phyloP scores from a whole-genome alignment of 64 coral and sea anemone species.

The Stylophora pistillata region DNA sequence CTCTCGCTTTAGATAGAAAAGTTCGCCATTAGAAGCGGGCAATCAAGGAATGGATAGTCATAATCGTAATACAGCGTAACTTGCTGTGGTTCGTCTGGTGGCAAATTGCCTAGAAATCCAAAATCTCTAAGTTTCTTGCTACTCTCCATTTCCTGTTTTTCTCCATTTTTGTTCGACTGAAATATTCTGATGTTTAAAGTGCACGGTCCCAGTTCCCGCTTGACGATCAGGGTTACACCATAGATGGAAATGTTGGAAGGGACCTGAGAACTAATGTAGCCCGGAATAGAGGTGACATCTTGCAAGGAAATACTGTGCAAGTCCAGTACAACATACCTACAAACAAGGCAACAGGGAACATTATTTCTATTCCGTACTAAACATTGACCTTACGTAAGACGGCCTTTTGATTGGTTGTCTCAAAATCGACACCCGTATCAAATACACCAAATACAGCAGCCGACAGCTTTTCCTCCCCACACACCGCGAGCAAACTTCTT shows the following conservation, averaged over 20 bases:
- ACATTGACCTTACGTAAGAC: no score
- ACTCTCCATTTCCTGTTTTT: conserved; percentile 47
- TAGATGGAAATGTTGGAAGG: conserved; percentile 54
- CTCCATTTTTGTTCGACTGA: conserved; percentile 3
- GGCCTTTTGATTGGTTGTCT: no score
- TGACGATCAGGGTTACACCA: conserved; percentile 54
- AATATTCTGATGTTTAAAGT: conserved; percentile 40
- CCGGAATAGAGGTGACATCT: background rate
- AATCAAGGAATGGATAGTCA: conserved; percentile 67
- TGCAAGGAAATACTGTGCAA: conserved; percentile 24
- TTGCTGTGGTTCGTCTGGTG: conserved; percentile 25
- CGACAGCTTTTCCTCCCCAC: no score
- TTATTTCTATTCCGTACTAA: no score
- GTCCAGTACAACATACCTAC: conserved; percentile 11
- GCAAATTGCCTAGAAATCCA: conserved; percentile 57
- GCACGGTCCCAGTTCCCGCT: conserved; percentile 41
- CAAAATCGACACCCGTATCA: no score
- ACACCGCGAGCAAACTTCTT: no score
- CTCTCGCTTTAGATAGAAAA: conserved; percentile 8
- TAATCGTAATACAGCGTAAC: conserved; percentile 75
- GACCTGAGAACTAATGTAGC: conserved; percentile 36
- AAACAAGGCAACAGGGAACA: background rate
- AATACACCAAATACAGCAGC: no score
- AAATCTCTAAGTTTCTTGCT: conserved; percentile 52
- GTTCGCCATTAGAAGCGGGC: conserved; percentile 71